Base-by-base conservation (phyloP, 2,113 vertebrate genomes). In the Rhea pennata region DNA sequence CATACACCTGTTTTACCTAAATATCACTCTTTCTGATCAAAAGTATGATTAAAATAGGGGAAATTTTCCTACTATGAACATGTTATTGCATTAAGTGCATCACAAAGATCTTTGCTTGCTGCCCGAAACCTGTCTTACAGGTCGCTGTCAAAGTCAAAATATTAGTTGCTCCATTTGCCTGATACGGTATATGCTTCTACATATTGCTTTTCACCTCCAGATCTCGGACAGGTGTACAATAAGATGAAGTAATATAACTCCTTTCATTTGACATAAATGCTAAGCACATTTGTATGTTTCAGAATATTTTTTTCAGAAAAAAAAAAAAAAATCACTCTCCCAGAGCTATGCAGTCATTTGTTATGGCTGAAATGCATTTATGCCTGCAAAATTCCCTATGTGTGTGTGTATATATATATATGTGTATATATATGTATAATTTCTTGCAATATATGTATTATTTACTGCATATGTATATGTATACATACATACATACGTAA, bases 121-220 rank as follows among this genome's bases (percentile, higher is more conserved):
- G 90, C 75, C 39, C 78, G 65, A 92, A 78, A 16, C 36, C 61
- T 20, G 36, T 65, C 91, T 88, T 48, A 26, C 31, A 77, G 73
- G 77, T 92, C 87, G 91, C 17, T 36, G 12, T 77, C 86, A 91
- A 95, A 90, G 93, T 93, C 69, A 84, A 87, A 94, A 69, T 82
- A 42, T 40, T 88, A 20, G 46, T 39, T 92, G 72, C 69, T 84
- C 72, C 69, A 87, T 78, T 96, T 79, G 22, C n/a, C 61, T 88
- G 75, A 78, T 84, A 86, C 27, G 83, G 56, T 92, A 6, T 10
- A 39, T 84, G 76, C 61, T 74, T 90, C 72, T 21, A 2, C 15
- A 44, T 92, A 88, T 81, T 88, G 79, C 51, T 92, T 94, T 96
- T 93, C 42, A 88, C 27, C 50, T 85, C 58, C 58, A 10, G 53